These are phyloP conservation scores for Chloroclystis v-ata DNA, from an alignment of 2,888 invertebrate genomes.

Conservation along the genomic window DNA sequence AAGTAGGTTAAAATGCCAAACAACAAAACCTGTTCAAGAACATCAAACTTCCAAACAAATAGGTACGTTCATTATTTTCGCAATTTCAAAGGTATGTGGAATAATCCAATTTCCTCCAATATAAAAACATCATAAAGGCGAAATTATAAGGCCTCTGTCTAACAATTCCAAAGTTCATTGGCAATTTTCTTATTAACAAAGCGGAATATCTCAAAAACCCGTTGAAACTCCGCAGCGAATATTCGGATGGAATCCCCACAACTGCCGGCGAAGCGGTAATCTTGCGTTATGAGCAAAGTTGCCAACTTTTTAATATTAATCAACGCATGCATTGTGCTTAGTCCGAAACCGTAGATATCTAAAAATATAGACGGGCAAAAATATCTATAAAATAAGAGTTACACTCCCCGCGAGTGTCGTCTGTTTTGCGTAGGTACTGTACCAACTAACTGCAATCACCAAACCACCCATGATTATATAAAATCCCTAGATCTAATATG, in stretches of 20 bases:
- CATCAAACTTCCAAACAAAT: too few species aligned
- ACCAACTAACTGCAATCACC: too few species aligned
- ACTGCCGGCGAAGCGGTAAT: constrained; percentile 25
- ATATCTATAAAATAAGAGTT: too few species aligned
- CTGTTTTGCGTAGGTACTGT: too few species aligned
- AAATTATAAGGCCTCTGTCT: neutral
- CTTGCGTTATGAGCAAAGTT: constrained; percentile 40
- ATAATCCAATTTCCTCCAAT: neutral
- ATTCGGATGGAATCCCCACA: constrained; percentile 6
- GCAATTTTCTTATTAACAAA: constrained; percentile 2
- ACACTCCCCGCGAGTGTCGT: too few species aligned
- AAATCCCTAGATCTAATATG: too few species aligned
- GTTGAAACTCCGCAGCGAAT: constrained; percentile 9
- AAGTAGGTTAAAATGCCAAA: too few species aligned
- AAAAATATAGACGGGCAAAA: too few species aligned
- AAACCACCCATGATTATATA: too few species aligned
- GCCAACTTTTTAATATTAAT: constrained; percentile 43
- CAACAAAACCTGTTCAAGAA: too few species aligned
- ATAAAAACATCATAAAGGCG: neutral
- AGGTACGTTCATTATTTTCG: too few species aligned
- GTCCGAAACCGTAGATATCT: constrained; percentile 31
- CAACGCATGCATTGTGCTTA: constrained; percentile 23
- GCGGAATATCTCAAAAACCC: constrained; percentile 4
- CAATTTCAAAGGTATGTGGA: too few species aligned
- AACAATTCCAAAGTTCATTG: constrained; percentile 6